Conservation (phyloP, 2,888 invertebrate species). For the Crocallis elinguaria region DNA sequence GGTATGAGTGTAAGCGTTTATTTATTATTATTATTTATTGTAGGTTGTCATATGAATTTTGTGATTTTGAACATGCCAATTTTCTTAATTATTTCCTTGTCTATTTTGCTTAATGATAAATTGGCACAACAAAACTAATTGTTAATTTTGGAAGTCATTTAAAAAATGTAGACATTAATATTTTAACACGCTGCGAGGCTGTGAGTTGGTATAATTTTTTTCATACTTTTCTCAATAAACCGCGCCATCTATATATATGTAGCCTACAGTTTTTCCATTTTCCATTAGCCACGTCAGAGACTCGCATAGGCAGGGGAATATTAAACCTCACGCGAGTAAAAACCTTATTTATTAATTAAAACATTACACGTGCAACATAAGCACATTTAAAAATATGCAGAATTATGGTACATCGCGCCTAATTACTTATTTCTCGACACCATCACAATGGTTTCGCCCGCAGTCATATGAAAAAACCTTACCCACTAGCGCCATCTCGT, state of each 20-base stretch:
- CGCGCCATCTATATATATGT: background rate
- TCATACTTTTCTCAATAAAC: constrained; percentile 1
- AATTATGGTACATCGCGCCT: constrained; percentile 65
- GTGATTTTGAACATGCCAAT: no score
- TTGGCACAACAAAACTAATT: no score
- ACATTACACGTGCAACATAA: constrained; percentile 31
- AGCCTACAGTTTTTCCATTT: background rate
- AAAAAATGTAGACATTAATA: no score
- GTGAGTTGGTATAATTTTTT: background rate
- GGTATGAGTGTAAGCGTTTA: no score
- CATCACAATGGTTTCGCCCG: constrained; percentile 66
- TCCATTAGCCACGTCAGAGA: constrained; percentile 14
- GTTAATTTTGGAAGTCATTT: no score
- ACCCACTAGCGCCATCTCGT: constrained; percentile 30
- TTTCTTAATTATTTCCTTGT: no score
- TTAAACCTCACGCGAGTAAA: constrained; percentile 30
- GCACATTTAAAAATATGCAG: constrained; percentile 44
- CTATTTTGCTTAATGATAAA: no score
- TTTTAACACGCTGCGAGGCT: no score
- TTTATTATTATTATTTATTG: no score
- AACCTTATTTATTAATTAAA: constrained; percentile 42
- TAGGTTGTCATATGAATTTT: no score
- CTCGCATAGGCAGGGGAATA: background rate
- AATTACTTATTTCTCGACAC: constrained; percentile 77
- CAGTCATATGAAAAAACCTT: constrained; percentile 53